Evolutionary conservation across 2,113 vertebrate genomes (phyloP).

Genomic region (Tetraodon nigroviridis): DNA sequence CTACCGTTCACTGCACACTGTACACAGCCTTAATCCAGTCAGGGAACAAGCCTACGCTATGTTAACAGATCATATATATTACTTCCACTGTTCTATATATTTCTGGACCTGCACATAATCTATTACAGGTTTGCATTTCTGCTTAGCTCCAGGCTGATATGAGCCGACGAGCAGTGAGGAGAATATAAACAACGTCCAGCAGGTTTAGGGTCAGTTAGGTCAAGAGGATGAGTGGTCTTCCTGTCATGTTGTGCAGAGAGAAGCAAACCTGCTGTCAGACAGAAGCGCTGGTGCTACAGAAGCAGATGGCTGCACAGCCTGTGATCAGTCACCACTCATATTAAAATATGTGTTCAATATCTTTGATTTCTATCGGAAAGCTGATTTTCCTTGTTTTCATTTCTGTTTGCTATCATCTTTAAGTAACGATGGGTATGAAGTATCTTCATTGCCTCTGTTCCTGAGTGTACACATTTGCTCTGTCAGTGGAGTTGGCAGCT

Average conservation of each 20-base stretch:
- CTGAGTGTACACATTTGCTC: constrained; percentile 42
- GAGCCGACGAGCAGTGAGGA: background rate
- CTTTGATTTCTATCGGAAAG: no score
- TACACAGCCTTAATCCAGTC: background rate
- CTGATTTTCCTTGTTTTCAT: no score
- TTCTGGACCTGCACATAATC: background rate
- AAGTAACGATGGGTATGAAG: constrained; percentile 16
- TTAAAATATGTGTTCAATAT: background rate
- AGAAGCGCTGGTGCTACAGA: constrained; percentile 26
- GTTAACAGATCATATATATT: background rate
- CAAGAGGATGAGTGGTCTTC: constrained; percentile 32
- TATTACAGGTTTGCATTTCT: background rate
- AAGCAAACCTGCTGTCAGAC: constrained; percentile 38
- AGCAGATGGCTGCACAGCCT: constrained; percentile 60
- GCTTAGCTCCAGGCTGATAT: background rate
- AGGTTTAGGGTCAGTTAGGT: constrained; percentile 31
- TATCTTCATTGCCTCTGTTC: constrained; percentile 24
- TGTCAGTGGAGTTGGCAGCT: constrained; percentile 19
- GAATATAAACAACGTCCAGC: constrained; percentile 19
- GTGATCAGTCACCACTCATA: constrained; percentile 20
- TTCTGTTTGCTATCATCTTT: background rate
- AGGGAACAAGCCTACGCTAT: background rate
- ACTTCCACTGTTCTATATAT: background rate
- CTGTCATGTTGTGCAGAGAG: constrained; percentile 37
- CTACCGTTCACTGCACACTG: background rate